These are phyloP conservation scores for Trilocha varians DNA, from an alignment of 2,888 invertebrate genomes.

Conservation along the genomic window DNA sequence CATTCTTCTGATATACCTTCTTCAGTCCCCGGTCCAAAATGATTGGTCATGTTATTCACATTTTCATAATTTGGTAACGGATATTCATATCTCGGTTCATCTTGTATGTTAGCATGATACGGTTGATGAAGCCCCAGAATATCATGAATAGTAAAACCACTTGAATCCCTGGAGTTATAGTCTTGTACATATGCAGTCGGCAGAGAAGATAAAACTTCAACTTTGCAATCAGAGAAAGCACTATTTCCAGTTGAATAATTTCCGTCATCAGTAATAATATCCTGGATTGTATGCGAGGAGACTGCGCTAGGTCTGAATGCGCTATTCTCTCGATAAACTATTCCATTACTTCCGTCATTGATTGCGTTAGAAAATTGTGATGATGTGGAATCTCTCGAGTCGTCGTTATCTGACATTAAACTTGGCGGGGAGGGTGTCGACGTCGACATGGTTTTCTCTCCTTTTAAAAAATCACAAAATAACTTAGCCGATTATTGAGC, in stretches of 20 bases:
- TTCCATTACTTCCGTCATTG: constrained; percentile 23
- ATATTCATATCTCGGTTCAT: constrained; percentile 49
- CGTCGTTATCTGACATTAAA: constrained; percentile 37
- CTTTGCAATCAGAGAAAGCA: constrained; percentile 40
- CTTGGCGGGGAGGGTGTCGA: constrained; percentile 44
- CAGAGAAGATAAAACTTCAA: constrained; percentile 41
- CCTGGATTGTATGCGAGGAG: constrained; percentile 57
- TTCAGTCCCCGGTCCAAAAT: constrained; percentile 46
- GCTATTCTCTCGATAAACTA: constrained; percentile 12
- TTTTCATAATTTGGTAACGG: constrained; percentile 53
- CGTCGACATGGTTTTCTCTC: constrained; percentile 35
- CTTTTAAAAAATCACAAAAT: constrained; percentile 9
- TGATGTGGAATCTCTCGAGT: constrained; percentile 42
- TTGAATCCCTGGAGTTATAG: constrained; percentile 64
- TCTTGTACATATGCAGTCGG: constrained; percentile 52
- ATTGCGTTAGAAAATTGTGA: constrained; percentile 36
- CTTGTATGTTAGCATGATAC: constrained; percentile 34
- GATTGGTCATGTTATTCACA: constrained; percentile 53
- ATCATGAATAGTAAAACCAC: constrained; percentile 65
- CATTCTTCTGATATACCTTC: constrained; percentile 40
- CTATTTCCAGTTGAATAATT: constrained; percentile 36
- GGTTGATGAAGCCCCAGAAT: constrained; percentile 60
- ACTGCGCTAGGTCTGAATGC: constrained; percentile 23
- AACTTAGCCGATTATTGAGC: not conserved
- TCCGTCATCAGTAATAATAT: constrained; percentile 50